Evolutionary conservation across 2,888 invertebrate genomes (phyloP), one percentile per base, ranked within the genome.

Genomic region (Ophioninae sp.): DNA sequence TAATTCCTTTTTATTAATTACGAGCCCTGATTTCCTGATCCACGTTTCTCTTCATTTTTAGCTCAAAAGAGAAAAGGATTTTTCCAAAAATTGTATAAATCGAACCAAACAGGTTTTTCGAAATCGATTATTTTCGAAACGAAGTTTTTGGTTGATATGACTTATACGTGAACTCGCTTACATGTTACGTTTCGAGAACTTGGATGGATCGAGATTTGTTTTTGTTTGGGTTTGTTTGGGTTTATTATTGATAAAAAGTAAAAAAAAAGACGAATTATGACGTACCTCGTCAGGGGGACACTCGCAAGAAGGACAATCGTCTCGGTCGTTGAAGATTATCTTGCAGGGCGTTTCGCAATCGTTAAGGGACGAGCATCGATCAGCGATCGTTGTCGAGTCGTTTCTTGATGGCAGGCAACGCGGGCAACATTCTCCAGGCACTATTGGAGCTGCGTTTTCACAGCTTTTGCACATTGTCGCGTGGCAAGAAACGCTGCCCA

Each of bases 381-480:
- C 30, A 59, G 63, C 22, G 41, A 68, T 59, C 13, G 69, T 75
- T n/a, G 74, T 71, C 9, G 85, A 86, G 10, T 81, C 85, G 79
- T 89, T 85, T n/a, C 58, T 83, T 13, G 77, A 65, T 23, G 85
- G 41, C 6, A 89, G 87, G 74, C 91, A 91, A 30, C 88, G 90
- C 13, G 90, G 90, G 79, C 91, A 91, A 81, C 91, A 91, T 79
- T 91, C 90, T 78, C 91, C 91, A 9, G 89, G 87, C 56, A 86
- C 78, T 7, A 87, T 82, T 8, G 89, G 88, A 39, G 87, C 87
- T 6, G 89, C 79, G 37, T 87, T 88, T n/a, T 90, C 90, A 79
- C 92, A 92, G 79, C 88, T 88, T 78, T 90, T 91, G 87, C 91
- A 91, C 91, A 91, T 91, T 17, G 89, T 87, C 6, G 86, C 87